These are phyloP conservation scores for Lepidothrix coronata DNA, from an alignment of 2,113 vertebrate species.

Conservation along the genomic window DNA sequence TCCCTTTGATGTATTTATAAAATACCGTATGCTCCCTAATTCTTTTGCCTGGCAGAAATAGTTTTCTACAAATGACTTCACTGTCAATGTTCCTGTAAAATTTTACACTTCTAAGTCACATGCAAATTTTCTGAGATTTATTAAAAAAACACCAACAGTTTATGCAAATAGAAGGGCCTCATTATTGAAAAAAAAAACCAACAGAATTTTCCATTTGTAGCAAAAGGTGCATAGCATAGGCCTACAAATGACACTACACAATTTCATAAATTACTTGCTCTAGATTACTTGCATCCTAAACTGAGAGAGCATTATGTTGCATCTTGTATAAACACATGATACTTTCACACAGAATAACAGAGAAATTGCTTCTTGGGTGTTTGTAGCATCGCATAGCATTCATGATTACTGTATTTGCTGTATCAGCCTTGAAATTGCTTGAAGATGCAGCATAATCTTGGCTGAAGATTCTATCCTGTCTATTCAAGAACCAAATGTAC, in stretches of 20 bases:
- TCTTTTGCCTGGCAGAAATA: conserved; percentile 24
- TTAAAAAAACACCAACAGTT: neutral
- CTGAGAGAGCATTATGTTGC: neutral
- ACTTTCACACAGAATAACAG: neutral
- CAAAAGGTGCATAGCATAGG: neutral
- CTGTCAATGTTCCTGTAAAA: conserved; percentile 21
- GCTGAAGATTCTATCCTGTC: neutral
- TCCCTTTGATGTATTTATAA: conserved; percentile 33
- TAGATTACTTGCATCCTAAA: neutral
- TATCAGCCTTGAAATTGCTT: neutral
- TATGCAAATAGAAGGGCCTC: neutral
- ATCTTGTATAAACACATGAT: neutral
- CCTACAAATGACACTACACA: neutral
- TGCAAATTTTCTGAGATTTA: neutral
- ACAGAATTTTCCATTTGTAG: neutral
- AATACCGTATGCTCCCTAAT: conserved; percentile 44
- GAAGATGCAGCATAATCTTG: neutral
- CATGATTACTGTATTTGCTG: neutral
- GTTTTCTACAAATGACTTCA: conserved; percentile 23
- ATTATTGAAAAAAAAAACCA: neutral
- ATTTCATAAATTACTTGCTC: neutral
- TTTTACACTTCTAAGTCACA: conserved; percentile 34
- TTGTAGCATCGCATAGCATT: neutral
- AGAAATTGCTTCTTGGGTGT: neutral
- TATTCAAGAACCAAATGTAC: neutral